Evolutionary conservation across 2,797 vertebrate genomes (phyloP), one percentile per base, ranked within the genome.

Genomic region (Phyllotis vaccarum): DNA sequence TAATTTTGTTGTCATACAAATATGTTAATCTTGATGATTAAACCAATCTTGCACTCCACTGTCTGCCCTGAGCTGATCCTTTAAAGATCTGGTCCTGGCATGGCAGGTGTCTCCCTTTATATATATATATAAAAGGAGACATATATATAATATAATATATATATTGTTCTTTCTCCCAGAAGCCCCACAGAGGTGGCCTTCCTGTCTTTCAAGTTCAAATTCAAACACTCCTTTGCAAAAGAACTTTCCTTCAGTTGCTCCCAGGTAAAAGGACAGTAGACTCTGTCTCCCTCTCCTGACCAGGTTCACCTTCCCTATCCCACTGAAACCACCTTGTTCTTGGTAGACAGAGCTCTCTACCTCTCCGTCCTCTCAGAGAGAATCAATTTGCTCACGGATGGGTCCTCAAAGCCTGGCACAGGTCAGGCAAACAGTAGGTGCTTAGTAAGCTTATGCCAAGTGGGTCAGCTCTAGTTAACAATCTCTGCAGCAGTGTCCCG

Each of bases 11-110:
- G 68, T 64, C 29, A 43, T 89, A 75, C 70, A 93, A 89, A 74
- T n/a, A 89, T 80, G 37, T 40, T 81, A n/a, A 86, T 93, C 52
- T 93, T 89, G 62, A 94, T 43, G 7, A 64, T 16, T 46, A 62
- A 43, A 43, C 70, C 62, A 40, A 27, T 56, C 80, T 93, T 49
- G 40, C 49, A 68, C 5, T 11, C 46, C 43, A 56, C 40, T 37
- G 24, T 29, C 58, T 37, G 54, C 31, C 83, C 68, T 72, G 43
- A 31, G 29, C 1, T 11, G 16, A 5, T 91, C 49, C 16, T 62
- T 37, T 74, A 60, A 87, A 91, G 70, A 58, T 62, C 19, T 0
- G 86, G 5, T 4, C 11, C 58, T 29, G 14, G 22, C 16, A 1
- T 43, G 19, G 21, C 3, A 54, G 68, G 37, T 56, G 19, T 43